Conservation (phyloP, 1,140 invertebrate species). For the Lycorma delicatula region DNA sequence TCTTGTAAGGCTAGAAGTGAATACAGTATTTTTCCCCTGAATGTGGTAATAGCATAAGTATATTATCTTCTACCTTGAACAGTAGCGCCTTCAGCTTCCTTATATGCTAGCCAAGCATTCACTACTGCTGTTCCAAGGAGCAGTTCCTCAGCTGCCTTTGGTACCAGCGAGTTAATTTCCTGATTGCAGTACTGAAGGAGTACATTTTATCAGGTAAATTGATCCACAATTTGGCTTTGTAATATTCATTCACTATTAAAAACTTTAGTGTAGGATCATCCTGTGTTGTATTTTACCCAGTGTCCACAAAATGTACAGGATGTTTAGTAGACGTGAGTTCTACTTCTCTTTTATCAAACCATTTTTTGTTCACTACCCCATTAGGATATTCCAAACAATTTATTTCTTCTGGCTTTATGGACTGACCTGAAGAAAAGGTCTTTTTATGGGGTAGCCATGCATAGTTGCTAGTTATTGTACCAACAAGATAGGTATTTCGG, state of each 20-base stretch:
- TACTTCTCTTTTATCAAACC: constrained; percentile 4
- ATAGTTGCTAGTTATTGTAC: constrained; percentile 14
- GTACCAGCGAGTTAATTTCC: constrained; percentile 11
- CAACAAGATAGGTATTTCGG: constrained; percentile 18
- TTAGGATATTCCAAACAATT: not conserved
- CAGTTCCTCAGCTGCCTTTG: constrained; percentile 4
- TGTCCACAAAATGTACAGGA: not conserved
- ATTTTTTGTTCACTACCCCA: constrained; percentile 9
- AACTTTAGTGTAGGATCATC: constrained; percentile 9
- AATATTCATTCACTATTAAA: constrained; percentile 6
- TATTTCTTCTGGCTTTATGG: constrained; percentile 3
- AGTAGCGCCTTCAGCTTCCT: too few relatives aligned
- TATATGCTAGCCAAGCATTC: not conserved
- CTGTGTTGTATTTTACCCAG: not conserved
- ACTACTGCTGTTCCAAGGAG: not conserved
- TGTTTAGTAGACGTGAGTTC: constrained; percentile 6
- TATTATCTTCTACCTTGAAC: too few relatives aligned
- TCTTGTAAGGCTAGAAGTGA: too few relatives aligned
- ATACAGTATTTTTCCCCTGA: too few relatives aligned
- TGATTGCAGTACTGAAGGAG: constrained; percentile 6
- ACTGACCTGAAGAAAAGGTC: constrained; percentile 4
- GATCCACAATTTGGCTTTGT: constrained; percentile 13
- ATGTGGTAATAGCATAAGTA: too few relatives aligned
- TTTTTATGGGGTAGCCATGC: constrained; percentile 11
- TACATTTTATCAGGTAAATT: constrained; percentile 12